Evolutionary conservation across 2,113 vertebrate species (phyloP), one percentile per base, ranked within the genome.

Genomic region (Orcinus orca): DNA sequence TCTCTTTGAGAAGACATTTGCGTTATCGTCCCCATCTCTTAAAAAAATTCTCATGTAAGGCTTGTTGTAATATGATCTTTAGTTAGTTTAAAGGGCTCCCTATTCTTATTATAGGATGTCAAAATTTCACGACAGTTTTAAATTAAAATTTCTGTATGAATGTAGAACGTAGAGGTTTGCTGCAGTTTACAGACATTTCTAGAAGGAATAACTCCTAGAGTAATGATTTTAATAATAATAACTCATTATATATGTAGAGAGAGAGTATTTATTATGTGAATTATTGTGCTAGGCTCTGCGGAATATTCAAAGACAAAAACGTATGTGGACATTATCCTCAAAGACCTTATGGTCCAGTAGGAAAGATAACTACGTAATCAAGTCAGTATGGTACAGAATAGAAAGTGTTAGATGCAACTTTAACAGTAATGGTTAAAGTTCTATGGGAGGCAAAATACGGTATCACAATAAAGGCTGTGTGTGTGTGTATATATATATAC

Each of bases 341-440:
- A 41, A 90, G 36, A 63, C 6, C 12, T 44, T 60, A 8, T 73
- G 50, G 26, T 74, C 38, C 17, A 33, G 31, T 47, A 88, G 26
- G 41, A 76, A 90, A 88, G 26, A 31, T 33, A 80, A 58, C 33
- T 80, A 8, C 76, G 3, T 84, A 41, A 88, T 87, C 68, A 94
- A 53, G 23, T 71, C 31, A 87, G 14, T 53, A 18, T 62, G n/a
- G 55, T 33, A 18, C 4, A 71, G 36, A 58, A 76, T 68, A 95
- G 31, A 53, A 79, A 21, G 55, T 77, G 29, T 88, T 90, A 88
- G 36, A 29, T 67, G 62, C 26, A 58, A 2, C 11, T 82, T 63
- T 83, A 74, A 67, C 50, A 76, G 26, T 84, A 71, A 63, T 13
- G 6, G 11, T 89, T 97, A 96, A 88, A 93, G 47, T 74, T 81